phyloP scores from a whole-genome alignment of 2,113 vertebrate genomes.

The Eonycteris spelaea region DNA sequence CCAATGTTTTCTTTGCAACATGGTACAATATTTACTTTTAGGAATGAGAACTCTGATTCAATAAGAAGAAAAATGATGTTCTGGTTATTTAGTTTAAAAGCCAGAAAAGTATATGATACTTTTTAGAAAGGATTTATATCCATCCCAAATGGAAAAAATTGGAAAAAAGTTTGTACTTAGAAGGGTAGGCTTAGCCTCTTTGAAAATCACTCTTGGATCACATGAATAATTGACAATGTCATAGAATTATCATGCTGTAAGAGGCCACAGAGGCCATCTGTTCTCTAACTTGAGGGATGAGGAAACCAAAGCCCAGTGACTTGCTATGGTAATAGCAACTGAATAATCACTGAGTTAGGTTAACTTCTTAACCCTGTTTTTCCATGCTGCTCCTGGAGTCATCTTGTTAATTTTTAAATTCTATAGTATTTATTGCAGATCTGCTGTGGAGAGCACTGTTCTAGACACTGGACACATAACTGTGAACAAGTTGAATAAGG shows the following conservation, averaged over 20 bases:
- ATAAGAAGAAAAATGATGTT: neutral
- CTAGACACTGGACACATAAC: neutral
- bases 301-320: neutral
- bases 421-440: neutral
- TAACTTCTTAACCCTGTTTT: neutral
- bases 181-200: neutral
- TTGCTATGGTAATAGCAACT: neutral
- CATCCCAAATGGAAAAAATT: neutral
- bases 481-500: neutral
- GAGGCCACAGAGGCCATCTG: neutral
- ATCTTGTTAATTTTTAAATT: neutral
- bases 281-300: neutral
- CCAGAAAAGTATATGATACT: neutral
- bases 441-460: neutral
- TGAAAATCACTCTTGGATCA: neutral
- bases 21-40: neutral
- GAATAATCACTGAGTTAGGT: neutral
- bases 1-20: neutral
- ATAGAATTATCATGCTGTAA: neutral
- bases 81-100: conserved; percentile 23
- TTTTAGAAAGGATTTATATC: neutral
- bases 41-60: neutral
- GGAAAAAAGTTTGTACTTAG: neutral
- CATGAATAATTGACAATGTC: neutral
- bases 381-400: neutral